phyloP scores from a whole-genome alignment of 2,797 vertebrate species.

The Cuculus canorus region DNA sequence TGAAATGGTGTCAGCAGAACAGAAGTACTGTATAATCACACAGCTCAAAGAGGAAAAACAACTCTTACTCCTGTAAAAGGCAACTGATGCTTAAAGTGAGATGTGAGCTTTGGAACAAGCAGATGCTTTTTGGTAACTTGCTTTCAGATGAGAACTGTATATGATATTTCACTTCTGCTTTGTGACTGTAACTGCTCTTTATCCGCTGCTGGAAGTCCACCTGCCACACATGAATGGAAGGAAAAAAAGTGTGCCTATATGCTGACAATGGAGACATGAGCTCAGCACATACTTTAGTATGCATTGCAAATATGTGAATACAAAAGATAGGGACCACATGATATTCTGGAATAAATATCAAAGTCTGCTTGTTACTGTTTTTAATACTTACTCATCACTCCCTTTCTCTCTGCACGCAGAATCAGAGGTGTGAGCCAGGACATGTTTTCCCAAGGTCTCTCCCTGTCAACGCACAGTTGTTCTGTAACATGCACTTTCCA shows the following conservation, averaged over 20 bases:
- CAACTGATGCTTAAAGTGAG: neutral
- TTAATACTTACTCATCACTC: conserved; percentile 25
- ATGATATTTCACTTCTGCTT: neutral
- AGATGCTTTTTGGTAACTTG: neutral
- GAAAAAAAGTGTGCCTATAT: neutral
- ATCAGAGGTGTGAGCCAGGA: neutral
- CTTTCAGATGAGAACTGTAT: neutral
- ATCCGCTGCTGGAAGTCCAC: neutral
- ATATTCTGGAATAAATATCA: conserved; percentile 25
- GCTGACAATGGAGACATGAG: neutral
- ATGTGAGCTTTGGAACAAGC: neutral
- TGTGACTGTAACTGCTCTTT: neutral
- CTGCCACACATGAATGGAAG: neutral
- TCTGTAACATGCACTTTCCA: neutral
- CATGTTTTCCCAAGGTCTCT: neutral
- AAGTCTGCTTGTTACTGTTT: neutral
- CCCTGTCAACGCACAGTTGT: neutral
- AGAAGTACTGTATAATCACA: neutral
- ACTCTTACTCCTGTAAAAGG: neutral
- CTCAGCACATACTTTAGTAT: conserved; percentile 4
- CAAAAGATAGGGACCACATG: neutral
- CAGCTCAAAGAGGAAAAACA: neutral
- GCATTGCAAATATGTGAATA: neutral
- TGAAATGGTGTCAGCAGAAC: neutral
- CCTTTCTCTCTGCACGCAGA: neutral